These are phyloP conservation scores for Tenrec ecaudatus DNA, from an alignment of 2,113 vertebrate species.

Conservation along the genomic window DNA sequence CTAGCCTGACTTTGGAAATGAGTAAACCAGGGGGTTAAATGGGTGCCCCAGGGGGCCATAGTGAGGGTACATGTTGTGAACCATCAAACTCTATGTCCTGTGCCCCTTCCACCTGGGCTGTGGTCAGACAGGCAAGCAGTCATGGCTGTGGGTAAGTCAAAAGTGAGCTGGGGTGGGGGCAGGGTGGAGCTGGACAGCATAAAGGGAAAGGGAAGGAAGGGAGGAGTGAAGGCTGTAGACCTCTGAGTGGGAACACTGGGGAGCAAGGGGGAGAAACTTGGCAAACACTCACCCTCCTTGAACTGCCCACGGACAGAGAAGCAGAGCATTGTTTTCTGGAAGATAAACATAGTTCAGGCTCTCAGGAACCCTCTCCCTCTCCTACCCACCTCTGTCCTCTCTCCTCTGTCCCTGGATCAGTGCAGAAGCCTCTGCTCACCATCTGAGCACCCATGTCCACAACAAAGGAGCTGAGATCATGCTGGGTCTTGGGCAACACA, in stretches of 20 bases:
- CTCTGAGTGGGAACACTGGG: constrained; percentile 58
- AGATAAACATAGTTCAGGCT: background rate
- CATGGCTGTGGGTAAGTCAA: background rate
- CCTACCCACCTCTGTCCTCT: background rate
- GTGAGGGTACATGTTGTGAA: background rate
- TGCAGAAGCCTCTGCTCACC: background rate
- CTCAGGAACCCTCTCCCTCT: background rate
- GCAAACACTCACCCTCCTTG: constrained; percentile 84
- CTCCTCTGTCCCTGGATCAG: background rate
- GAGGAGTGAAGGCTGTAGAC: background rate
- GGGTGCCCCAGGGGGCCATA: background rate
- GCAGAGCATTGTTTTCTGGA: constrained; percentile 89
- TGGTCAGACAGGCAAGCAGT: background rate
- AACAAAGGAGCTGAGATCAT: background rate
- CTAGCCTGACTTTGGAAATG: background rate
- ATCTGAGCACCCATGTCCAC: background rate
- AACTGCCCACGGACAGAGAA: constrained; percentile 92
- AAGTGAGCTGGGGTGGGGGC: background rate
- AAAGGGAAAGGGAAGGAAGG: background rate
- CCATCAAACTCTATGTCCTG: background rate
- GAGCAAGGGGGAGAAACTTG: too few species aligned
- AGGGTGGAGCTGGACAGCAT: background rate
- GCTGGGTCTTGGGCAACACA: background rate
- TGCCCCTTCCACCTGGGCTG: background rate
- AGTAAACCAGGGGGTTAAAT: background rate